Percentiles rank a stretch among this genome's conserved stretches.
Conservation (phyloP, 1,140 invertebrate genomes). For the Carposina sasakii region DNA sequence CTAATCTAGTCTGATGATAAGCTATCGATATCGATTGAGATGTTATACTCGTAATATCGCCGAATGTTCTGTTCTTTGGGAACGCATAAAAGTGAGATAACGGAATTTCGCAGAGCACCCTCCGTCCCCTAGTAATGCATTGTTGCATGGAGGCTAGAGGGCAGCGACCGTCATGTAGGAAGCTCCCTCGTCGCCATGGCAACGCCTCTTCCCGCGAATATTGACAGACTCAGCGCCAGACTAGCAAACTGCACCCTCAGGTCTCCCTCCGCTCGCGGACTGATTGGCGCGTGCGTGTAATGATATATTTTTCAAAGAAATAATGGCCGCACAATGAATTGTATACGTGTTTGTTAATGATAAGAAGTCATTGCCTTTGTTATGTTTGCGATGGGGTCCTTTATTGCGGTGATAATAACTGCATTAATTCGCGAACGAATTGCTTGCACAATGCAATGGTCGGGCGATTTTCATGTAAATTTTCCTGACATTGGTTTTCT, state of each 20-base stretch:
- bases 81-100: too few species aligned
- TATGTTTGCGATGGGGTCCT: constrained; percentile 21
- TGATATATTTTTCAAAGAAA: constrained; percentile 56
- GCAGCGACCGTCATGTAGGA: constrained; percentile 53
- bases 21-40: too few species aligned
- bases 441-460: too few species aligned
- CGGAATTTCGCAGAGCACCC: too few species aligned
- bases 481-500: too few species aligned
- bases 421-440: too few species aligned
- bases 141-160: constrained; percentile 40
- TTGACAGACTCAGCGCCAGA: constrained; percentile 60
- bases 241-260: constrained; percentile 10
- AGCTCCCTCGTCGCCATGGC: constrained; percentile 62
- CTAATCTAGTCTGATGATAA: too few species aligned
- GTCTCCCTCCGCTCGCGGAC: constrained; percentile 9
- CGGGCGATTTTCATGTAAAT: too few species aligned
- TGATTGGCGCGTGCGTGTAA: constrained; percentile 28
- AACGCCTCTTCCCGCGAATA: constrained; percentile 61
- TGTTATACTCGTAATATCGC: too few species aligned
- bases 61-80: too few species aligned
- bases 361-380: constrained; percentile 38
- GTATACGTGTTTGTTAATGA: constrained; percentile 46
- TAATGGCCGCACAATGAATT: constrained; percentile 38
- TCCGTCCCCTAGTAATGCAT: constrained; percentile 57
- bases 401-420: constrained; percentile 22